Evolutionary conservation across 2,113 vertebrate genomes (phyloP).

Genomic region (Esox niger): DNA sequence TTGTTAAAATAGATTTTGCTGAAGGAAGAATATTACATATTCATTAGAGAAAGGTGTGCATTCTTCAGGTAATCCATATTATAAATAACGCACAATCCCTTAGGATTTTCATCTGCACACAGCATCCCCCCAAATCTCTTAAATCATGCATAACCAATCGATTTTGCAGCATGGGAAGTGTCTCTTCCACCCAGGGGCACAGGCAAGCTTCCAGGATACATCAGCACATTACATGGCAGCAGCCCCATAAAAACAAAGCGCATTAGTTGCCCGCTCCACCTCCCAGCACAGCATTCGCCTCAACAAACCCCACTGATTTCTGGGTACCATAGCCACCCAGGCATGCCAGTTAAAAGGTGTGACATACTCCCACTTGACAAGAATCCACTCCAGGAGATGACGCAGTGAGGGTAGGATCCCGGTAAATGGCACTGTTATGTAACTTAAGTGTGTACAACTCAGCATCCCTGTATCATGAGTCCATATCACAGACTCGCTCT

Average conservation of each 20-base stretch:
- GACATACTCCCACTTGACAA: conserved; percentile 20
- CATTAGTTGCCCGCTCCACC: conserved; percentile 24
- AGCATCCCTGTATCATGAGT: no score
- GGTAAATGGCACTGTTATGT: no score
- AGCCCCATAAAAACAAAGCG: conserved; percentile 18
- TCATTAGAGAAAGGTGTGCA: no score
- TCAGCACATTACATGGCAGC: conserved; percentile 15
- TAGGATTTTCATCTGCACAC: conserved; percentile 17
- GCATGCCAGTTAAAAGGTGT: conserved; percentile 15
- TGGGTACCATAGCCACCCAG: conserved; percentile 18
- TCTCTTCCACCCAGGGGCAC: conserved; percentile 11
- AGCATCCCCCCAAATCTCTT: conserved; percentile 13
- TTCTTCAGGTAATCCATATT: no score
- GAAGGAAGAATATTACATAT: no score
- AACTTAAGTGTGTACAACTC: no score
- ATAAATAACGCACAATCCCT: no score
- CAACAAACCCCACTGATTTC: conserved; percentile 11
- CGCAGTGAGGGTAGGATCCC: no score
- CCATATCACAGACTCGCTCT: no score
- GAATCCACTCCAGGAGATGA: conserved; percentile 7
- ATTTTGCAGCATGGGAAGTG: conserved; percentile 11
- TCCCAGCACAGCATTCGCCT: conserved; percentile 11
- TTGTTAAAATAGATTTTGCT: no score
- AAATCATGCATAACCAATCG: conserved; percentile 14
- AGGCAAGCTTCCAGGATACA: conserved; percentile 15